A percentile compares a stretch with the other conserved stretches of the same genome.
phyloP scores from a whole-genome alignment of 2,888 invertebrate species.

The Rhingia campestris region DNA sequence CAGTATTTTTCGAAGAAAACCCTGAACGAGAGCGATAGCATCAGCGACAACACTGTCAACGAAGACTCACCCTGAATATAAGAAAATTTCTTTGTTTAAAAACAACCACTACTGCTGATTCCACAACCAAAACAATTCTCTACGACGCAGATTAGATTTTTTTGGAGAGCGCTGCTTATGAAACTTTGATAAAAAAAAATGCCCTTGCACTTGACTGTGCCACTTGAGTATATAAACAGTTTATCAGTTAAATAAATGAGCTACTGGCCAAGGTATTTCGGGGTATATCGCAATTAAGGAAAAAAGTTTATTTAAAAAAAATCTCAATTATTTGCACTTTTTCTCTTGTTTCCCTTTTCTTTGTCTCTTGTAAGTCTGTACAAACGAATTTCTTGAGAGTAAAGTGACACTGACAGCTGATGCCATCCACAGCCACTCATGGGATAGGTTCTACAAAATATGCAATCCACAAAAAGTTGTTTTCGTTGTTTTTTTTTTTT shows the following conservation, averaged over 20 bases:
- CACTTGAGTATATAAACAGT: constrained; percentile 20
- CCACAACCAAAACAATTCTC: constrained; percentile 74
- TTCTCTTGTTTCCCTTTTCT: constrained; percentile 67
- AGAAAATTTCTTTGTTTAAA: constrained; percentile 74
- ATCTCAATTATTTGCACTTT: constrained; percentile 67
- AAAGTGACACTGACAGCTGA: constrained; percentile 60
- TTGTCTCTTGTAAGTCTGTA: constrained; percentile 70
- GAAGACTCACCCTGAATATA: constrained; percentile 65
- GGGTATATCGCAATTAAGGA: constrained; percentile 30
- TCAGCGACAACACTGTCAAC: constrained; percentile 7
- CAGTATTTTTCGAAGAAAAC: constrained; percentile 8
- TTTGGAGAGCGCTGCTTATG: constrained; percentile 55
- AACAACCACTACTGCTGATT: constrained; percentile 70
- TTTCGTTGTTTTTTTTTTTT: neutral
- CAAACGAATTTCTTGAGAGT: constrained; percentile 63
- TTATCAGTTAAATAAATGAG: constrained; percentile 9
- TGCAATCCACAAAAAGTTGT: neutral
- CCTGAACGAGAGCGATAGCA: neutral
- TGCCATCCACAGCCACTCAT: constrained; percentile 48
- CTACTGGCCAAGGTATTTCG: constrained; percentile 13
- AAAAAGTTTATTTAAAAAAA: constrained; percentile 41
- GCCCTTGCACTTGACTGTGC: constrained; percentile 12
- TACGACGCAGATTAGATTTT: constrained; percentile 65
- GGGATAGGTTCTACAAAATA: neutral
- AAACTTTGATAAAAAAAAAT: constrained; percentile 46